Evolutionary conservation across 2,888 invertebrate species (phyloP), one percentile per base, ranked within the genome.

Genomic region (Tricholauxania praeusta): DNA sequence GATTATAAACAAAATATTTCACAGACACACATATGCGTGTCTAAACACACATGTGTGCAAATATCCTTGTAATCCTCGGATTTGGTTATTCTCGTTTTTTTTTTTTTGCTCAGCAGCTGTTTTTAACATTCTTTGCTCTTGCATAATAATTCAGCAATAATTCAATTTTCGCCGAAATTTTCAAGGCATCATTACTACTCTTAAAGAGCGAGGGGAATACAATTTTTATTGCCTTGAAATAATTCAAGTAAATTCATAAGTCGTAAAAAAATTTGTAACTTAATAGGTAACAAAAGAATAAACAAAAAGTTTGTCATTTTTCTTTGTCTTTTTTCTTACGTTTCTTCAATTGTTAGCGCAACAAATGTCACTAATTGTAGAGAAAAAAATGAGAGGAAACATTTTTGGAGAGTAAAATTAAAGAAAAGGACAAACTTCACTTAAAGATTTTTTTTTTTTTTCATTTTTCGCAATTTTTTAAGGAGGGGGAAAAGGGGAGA

Each of bases 51-150:
- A 12, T 48, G 28, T 32, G 22, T 59, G 48, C 2, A 8, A 15
- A 17, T 60, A 12, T 62, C 17, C 51, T 28, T 60, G 51, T 64
- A 51, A 10, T 47, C 28, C 48, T 63, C 0, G 52, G 57, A 5
- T 28, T 48, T 28, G 51, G 12, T 28, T 51, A 5, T 48, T 52
- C 55, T 39, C 12, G n/a, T 57, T 47, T 57, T 48, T 47, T 47
- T 55, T 68, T 15, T n/a, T n/a, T 15, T 32, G 8, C 14, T 17
- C 57, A 67, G 57, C 67, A 57, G 67, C 57, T 57, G 57, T 55
- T 22, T 55, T 67, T 67, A 67, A 67, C 57, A 67, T 67, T 12
- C 57, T 67, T 39, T 65, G 4, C 39, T 66, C 10, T 53, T 66
- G 66, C 66, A 53, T 53, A 65, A 65, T 22, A 52, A 28, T 22